Conservation (phyloP, 2,797 vertebrate species). For the Gymnothorax reevesii region DNA sequence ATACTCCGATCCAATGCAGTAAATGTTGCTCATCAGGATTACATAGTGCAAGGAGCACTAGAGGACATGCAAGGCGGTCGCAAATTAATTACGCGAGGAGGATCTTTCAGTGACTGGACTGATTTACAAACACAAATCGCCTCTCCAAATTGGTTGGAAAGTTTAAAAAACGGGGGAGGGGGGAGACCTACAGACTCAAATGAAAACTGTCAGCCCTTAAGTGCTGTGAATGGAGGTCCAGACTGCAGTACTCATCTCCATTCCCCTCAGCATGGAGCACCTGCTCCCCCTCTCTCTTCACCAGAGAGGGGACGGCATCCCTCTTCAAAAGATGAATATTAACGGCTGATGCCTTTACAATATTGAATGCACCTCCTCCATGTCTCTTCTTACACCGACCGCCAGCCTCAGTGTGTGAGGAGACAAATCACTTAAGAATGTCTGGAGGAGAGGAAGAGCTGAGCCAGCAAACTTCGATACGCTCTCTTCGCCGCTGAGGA, state of each 20-base stretch:
- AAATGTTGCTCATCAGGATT: neutral
- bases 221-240: neutral
- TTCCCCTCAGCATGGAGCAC: neutral
- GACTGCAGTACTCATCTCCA: neutral
- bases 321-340: conserved; percentile 8
- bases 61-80: neutral
- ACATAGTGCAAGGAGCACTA: neutral
- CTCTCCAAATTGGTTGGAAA: neutral
- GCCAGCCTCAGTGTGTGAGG: conserved; percentile 26
- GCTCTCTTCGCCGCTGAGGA: neutral
- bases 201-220: neutral
- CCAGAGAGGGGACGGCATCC: neutral
- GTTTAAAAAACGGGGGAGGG: neutral
- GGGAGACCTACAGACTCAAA: neutral
- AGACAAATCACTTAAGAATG: conserved; percentile 59
- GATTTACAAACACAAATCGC: neutral
- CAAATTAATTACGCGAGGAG: neutral
- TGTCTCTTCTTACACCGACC: conserved; percentile 49
- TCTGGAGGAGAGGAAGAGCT: conserved; percentile 41
- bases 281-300: neutral
- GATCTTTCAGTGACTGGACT: neutral
- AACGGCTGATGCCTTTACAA: conserved; percentile 65
- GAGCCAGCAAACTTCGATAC: conserved; percentile 12
- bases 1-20: neutral
- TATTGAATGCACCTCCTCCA: conserved; percentile 68